Conservation (phyloP, 30 jellyfish, hydroid and myxozoan species). For the Nemopilema nomurai region DNA sequence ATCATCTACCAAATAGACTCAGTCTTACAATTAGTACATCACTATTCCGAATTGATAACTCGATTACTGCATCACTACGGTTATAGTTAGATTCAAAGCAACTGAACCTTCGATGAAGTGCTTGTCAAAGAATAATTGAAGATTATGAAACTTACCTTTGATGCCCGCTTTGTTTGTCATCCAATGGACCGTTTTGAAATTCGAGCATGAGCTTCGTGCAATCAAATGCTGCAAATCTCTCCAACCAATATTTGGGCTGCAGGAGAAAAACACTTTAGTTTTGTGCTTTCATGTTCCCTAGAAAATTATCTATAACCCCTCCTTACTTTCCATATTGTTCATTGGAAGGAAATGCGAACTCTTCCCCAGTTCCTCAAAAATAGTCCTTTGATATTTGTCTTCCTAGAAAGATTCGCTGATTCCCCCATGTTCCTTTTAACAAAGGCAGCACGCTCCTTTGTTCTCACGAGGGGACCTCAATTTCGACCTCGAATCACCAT, state of each 20-base stretch:
- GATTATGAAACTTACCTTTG: conserved; percentile 24
- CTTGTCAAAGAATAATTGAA: not conserved
- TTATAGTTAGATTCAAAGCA: not conserved
- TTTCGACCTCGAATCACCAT: too few relatives aligned
- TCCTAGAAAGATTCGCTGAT: not conserved
- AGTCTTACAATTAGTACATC: too few relatives aligned
- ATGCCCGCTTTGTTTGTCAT: conserved; percentile 52
- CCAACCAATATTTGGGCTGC: conserved; percentile 44
- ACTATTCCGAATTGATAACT: too few relatives aligned
- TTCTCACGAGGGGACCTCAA: too few relatives aligned
- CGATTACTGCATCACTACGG: not conserved
- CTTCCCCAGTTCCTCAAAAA: not conserved
- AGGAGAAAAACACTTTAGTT: not conserved
- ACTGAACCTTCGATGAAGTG: not conserved
- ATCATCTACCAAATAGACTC: too few relatives aligned
- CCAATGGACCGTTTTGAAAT: conserved; percentile 27
- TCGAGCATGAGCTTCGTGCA: conserved; percentile 39
- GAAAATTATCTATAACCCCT: too few relatives aligned
- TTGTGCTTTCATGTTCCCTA: too few relatives aligned
- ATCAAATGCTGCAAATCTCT: conserved; percentile 69
- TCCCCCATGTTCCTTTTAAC: not conserved
- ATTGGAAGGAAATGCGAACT: not conserved
- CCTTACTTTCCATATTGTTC: not conserved
- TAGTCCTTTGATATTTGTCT: not conserved
- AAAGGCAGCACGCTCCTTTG: too few relatives aligned